phyloP scores from a whole-genome alignment of 1,140 invertebrate genomes.

The Nixonia krombeini region DNA sequence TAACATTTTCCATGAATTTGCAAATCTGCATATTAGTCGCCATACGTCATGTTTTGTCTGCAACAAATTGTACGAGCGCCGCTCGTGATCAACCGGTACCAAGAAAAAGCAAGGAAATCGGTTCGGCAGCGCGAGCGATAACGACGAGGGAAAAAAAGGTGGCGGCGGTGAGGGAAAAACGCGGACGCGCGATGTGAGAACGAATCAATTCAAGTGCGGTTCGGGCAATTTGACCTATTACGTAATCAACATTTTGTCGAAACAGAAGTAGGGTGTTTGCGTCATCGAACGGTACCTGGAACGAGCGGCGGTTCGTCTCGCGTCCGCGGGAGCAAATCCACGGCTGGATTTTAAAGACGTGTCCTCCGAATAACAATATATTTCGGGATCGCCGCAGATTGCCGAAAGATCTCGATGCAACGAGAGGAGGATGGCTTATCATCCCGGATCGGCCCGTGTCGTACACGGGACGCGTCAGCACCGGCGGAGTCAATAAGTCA shows the following conservation, averaged over 20 bases:
- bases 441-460: conserved; percentile 46
- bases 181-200: too few relatives aligned
- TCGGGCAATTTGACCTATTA: neutral
- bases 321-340: neutral
- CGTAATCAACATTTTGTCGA: conserved; percentile 2
- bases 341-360: neutral
- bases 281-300: neutral
- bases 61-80: too few relatives aligned
- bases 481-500: conserved; percentile 61
- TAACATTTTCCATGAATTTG: conserved; percentile 1
- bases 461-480: conserved; percentile 55
- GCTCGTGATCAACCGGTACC: too few relatives aligned
- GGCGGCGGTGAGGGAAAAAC: neutral
- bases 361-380: neutral
- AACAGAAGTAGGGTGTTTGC: too few relatives aligned
- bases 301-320: neutral
- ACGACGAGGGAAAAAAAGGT: too few relatives aligned
- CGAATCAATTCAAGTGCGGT: neutral
- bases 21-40: too few relatives aligned
- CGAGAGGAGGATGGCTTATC: conserved; percentile 4
- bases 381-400: neutral
- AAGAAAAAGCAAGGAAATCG: too few relatives aligned
- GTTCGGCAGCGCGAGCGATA: too few relatives aligned
- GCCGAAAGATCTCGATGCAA: conserved; percentile 15
- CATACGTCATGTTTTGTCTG: too few relatives aligned